Base-by-base conservation (phyloP, 1,140 invertebrate genomes). In the Penaeus vannamei region DNA sequence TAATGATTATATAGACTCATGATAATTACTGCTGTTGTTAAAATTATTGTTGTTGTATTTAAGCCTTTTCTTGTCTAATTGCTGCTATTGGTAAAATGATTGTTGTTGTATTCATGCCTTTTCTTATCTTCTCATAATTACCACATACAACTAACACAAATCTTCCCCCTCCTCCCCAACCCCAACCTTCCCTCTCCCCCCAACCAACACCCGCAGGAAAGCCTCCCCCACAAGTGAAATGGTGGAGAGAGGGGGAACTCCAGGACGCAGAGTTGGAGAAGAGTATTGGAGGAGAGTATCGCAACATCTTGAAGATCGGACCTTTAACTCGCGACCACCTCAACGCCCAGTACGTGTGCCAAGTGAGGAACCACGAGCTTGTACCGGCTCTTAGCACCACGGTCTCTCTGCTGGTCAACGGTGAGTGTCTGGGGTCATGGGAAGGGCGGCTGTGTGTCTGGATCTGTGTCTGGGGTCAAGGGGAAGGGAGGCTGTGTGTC, bases 341-440 rank as follows among this genome's bases (percentile, higher is more conserved):
- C 19, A 84, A 90, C 22, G 91, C 92, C 59, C 79, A 91, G 0
- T 92, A 92, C 86, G 91, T 90, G 2, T 93, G 92, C 69, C 91
- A 92, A 79, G 92, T 92, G 19, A 42, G 89, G 32, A 93, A 93
- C 89, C 92, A 92, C 76, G 92, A 92, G 66, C 90, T 92, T 23
- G 92, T 92, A 14, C 85, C 79, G 26, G 92, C 92, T 0, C 86
- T 77, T 77, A 84, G 59, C 36, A 84, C 62, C 23, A 61, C 8
- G 0, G 69, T 89, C 5, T 53, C 82, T 4, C 87, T 89, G 4
- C 62, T 84, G 26, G 76, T 89, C 20, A 83, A 89, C 60, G 36
- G 87, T 89, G 66, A 89, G 87, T 89, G 19, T 29, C 26, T 32
- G 53, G n/a, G n/a, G n/a, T n/a, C n/a, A n/a, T n/a, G n/a, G n/a